Evolutionary conservation across 92 coral and sea anemone genomes (phyloP).

Genomic region (Muricea muricata): DNA sequence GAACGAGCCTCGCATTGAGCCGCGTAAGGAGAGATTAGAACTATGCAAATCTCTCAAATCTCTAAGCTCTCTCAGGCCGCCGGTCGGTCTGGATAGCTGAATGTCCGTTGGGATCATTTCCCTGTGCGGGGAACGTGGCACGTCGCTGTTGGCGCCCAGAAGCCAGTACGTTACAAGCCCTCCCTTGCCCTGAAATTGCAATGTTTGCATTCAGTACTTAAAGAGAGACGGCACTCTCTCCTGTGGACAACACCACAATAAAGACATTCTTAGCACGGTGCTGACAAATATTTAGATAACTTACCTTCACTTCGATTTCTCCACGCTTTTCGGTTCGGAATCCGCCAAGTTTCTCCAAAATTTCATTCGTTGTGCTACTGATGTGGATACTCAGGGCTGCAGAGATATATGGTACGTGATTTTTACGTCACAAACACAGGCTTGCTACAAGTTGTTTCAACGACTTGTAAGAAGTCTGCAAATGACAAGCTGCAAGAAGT

Average conservation of each 20-base stretch:
- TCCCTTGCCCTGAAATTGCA: slow-evolving; percentile 59
- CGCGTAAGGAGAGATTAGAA: slow-evolving; percentile 20
- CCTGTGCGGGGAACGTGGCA: slow-evolving; percentile 40
- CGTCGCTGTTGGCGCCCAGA: slow-evolving; percentile 23
- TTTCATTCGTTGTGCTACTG: slow-evolving; percentile 77
- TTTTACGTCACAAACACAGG: no score
- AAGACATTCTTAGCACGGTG: no score
- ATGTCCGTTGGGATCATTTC: slow-evolving; percentile 17
- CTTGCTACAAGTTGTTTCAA: no score
- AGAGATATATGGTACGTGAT: neutral
- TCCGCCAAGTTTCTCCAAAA: slow-evolving; percentile 79
- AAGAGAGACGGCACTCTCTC: no score
- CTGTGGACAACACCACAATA: no score
- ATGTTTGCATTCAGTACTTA: neutral
- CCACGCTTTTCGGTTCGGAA: slow-evolving; percentile 82
- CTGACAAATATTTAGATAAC: no score
- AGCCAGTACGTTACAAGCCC: slow-evolving; percentile 58
- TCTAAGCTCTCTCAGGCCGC: no score
- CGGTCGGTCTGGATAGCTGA: neutral
- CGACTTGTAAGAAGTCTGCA: no score
- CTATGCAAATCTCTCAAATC: slow-evolving; percentile 11
- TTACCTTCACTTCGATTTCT: slow-evolving; percentile 79
- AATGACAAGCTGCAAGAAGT: no score
- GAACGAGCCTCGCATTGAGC: slow-evolving; percentile 38
- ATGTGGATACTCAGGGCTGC: slow-evolving; percentile 85